Evolutionary conservation across 2,888 invertebrate genomes (phyloP).

Genomic region (Drosophila fungiperda): DNA sequence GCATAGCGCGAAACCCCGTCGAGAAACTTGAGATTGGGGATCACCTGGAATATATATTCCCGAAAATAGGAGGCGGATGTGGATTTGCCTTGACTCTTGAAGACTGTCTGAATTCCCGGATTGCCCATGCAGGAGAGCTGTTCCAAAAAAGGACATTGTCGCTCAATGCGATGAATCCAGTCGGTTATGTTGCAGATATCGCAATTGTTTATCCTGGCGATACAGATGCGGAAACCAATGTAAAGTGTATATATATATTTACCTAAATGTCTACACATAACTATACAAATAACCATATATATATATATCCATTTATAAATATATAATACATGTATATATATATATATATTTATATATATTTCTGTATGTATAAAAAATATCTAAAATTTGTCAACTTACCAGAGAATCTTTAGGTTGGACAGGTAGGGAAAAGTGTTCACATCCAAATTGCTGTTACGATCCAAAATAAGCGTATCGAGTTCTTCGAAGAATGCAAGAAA

Average conservation of each 20-base stretch:
- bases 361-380: neutral
- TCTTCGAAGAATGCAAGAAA: slow-evolving; percentile 90
- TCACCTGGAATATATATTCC: slow-evolving; percentile 74
- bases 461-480: slow-evolving; percentile 91
- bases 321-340: too few relatives aligned
- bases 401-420: slow-evolving; percentile 90
- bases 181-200: slow-evolving; percentile 88
- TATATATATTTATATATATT: neutral
- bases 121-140: slow-evolving; percentile 93
- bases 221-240: neutral
- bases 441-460: slow-evolving; percentile 91
- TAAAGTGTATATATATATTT: neutral
- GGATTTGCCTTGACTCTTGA: slow-evolving; percentile 44
- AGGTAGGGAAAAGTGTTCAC: slow-evolving; percentile 90
- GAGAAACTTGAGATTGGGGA: slow-evolving; percentile 78
- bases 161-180: slow-evolving; percentile 89
- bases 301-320: neutral
- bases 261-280: neutral
- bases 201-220: slow-evolving; percentile 88
- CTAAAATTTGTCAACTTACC: slow-evolving; percentile 85
- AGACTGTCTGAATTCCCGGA: slow-evolving; percentile 89
- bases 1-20: slow-evolving; percentile 71
- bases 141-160: slow-evolving; percentile 90
- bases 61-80: slow-evolving; percentile 83
- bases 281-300: neutral